These are phyloP conservation scores for Heliopora coerulea DNA, from an alignment of 92 coral and sea anemone genomes.

Conservation along the genomic window DNA sequence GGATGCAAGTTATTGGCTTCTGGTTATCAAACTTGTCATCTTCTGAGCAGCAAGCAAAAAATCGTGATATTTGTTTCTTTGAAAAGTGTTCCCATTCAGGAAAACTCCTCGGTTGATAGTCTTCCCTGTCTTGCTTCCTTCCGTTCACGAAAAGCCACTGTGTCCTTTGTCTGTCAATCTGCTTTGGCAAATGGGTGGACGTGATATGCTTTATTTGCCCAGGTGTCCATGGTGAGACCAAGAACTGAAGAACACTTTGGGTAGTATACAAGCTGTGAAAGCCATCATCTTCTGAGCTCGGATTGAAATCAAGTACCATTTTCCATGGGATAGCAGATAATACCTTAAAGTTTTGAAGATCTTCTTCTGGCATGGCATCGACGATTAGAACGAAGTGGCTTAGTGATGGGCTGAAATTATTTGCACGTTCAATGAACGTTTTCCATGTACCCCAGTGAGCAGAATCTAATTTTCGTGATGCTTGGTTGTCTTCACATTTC, in stretches of 20 bases:
- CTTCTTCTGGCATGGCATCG: conserved; percentile 57
- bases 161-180: conserved; percentile 64
- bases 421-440: conserved; percentile 60
- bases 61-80: conserved; percentile 59
- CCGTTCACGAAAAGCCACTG: conserved; percentile 87
- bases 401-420: conserved; percentile 55
- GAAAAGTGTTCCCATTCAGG: conserved; percentile 68
- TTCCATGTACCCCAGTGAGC: conserved; percentile 71
- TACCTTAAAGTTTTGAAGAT: conserved; percentile 53
- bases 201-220: conserved; percentile 56
- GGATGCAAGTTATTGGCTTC: conserved; percentile 71
- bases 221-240: conserved; percentile 72
- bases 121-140: conserved; percentile 62
- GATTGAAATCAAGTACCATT: conserved; percentile 82
- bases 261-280: conserved; percentile 53
- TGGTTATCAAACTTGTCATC: conserved; percentile 79
- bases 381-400: conserved; percentile 71
- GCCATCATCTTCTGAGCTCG: conserved; percentile 76
- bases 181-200: conserved; percentile 44
- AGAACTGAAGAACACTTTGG: conserved; percentile 54
- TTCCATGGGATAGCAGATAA: conserved; percentile 81
- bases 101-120: conserved; percentile 48
- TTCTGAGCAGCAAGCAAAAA: conserved; percentile 74
- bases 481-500: background rate
- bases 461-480: conserved; percentile 44